Evolutionary conservation across 1,140 invertebrate genomes (phyloP).

Genomic region (Bombus breviceps): DNA sequence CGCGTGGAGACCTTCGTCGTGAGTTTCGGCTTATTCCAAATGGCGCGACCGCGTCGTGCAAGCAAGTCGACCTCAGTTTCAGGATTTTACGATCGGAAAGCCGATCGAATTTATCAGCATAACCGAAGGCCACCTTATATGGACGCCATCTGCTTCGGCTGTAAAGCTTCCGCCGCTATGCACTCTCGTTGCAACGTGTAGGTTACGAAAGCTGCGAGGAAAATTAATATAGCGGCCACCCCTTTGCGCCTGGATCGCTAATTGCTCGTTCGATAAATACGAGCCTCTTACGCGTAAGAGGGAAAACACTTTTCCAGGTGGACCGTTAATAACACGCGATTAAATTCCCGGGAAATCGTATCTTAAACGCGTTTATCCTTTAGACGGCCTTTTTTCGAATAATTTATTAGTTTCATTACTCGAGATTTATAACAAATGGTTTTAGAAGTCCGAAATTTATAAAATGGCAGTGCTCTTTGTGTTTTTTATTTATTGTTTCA

Average conservation of each 20-base stretch:
- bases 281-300: neutral
- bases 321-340: slow-evolving; percentile 27
- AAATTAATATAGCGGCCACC: slow-evolving; percentile 31
- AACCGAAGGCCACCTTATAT: neutral
- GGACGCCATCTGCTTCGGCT: slow-evolving; percentile 40
- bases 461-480: too few species aligned
- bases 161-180: slow-evolving; percentile 40
- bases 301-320: slow-evolving; percentile 18
- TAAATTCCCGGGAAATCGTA: slow-evolving; percentile 10
- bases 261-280: slow-evolving; percentile 45
- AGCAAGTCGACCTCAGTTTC: neutral
- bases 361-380: neutral
- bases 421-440: too few species aligned
- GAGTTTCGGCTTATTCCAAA: too few species aligned
- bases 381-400: too few species aligned
- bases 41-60: too few species aligned
- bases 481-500: too few species aligned
- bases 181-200: neutral
- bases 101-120: slow-evolving; percentile 40
- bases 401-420: too few species aligned
- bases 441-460: too few species aligned
- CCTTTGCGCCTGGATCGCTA: slow-evolving; percentile 25
- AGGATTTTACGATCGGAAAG: slow-evolving; percentile 24
- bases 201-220: slow-evolving; percentile 13
- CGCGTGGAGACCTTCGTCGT: too few species aligned